A percentile compares a stretch with the other conserved stretches of the same genome.
Conservation (phyloP, 1,140 invertebrate species). For the Tetragnatha versicolor region DNA sequence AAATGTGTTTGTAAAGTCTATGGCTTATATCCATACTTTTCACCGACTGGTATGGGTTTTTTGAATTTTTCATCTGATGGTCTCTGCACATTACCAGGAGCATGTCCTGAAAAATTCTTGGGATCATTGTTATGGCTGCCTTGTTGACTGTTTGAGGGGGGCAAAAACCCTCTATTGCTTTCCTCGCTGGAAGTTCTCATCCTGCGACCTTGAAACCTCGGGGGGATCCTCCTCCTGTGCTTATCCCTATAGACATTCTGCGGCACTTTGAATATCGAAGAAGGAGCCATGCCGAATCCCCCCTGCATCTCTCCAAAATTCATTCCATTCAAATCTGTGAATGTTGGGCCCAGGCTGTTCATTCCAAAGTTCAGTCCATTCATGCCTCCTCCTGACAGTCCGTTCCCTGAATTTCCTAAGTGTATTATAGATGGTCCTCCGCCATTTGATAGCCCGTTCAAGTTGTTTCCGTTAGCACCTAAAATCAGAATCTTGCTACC, state of each 20-base stretch:
- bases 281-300: not conserved
- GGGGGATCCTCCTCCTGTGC: not conserved
- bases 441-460: not conserved
- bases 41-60: constrained; percentile 29
- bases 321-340: not conserved
- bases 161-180: too few species aligned
- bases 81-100: not conserved
- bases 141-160: not conserved
- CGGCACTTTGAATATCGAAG: not conserved
- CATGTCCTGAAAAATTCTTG: too few species aligned
- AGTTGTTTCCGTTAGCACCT: not conserved
- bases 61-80: not conserved
- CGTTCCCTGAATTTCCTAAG: not conserved
- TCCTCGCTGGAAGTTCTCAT: not conserved
- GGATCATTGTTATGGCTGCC: not conserved
- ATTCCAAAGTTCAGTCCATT: not conserved
- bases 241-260: constrained; percentile 7
- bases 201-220: constrained; percentile 1
- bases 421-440: not conserved
- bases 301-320: constrained; percentile 5
- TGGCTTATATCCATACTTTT: constrained; percentile 17
- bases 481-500: not conserved
- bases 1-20: not conserved
- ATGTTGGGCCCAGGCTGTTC: not conserved
- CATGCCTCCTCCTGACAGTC: not conserved